phyloP scores from a whole-genome alignment of 2,113 vertebrate genomes.

The Chiloscyllium plagiosum region DNA sequence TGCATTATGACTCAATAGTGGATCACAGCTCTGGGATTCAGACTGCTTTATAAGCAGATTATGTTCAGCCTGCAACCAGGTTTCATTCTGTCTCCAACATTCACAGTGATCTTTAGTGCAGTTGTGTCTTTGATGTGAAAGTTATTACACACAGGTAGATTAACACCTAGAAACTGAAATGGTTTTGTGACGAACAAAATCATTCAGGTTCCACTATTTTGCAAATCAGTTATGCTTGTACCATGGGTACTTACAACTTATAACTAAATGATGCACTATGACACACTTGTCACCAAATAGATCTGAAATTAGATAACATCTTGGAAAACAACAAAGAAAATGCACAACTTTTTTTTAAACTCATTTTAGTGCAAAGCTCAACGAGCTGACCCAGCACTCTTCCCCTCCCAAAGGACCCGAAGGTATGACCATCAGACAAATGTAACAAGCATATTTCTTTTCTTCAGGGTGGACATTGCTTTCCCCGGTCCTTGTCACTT shows the following conservation, averaged over 20 bases:
- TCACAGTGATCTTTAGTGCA: not conserved
- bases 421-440: too few relatives aligned
- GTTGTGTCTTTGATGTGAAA: not conserved
- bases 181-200: not conserved
- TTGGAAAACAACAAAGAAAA: not conserved
- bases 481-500: not conserved
- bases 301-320: conserved; percentile 19
- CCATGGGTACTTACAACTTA: conserved; percentile 1
- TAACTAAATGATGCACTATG: not conserved
- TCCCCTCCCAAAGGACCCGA: not conserved
- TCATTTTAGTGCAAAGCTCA: not conserved
- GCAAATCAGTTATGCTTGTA: not conserved
- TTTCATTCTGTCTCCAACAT: not conserved
- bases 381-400: not conserved
- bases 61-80: not conserved
- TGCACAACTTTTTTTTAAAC: not conserved
- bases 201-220: not conserved
- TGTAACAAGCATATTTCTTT: too few relatives aligned
- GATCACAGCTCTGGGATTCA: not conserved
- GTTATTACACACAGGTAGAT: not conserved
- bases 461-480: too few relatives aligned
- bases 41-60: not conserved
- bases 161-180: not conserved
- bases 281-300: not conserved
- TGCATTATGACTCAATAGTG: not conserved